Conservation (phyloP, 2,113 vertebrate genomes). For the Brachypteracias leptosomus region DNA sequence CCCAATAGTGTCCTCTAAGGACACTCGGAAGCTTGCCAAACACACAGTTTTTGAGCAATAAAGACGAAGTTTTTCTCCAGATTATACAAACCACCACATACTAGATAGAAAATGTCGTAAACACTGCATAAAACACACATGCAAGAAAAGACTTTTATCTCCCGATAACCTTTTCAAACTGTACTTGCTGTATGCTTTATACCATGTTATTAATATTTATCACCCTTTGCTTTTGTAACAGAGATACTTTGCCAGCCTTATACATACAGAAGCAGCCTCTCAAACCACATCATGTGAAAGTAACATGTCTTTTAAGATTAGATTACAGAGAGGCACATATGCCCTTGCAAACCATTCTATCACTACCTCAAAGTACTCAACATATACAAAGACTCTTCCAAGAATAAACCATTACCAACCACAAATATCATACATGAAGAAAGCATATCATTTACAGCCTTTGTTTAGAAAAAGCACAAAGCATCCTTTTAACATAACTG, state of each 20-base stretch:
- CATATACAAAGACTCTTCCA: slow-evolving; percentile 52
- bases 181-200: neutral
- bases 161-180: neutral
- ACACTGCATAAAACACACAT: neutral
- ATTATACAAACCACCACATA: neutral
- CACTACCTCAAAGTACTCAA: slow-evolving; percentile 25
- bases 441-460: slow-evolving; percentile 6
- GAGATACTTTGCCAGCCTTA: neutral
- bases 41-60: neutral
- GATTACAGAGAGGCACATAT: slow-evolving; percentile 64
- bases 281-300: slow-evolving; percentile 44
- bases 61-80: neutral
- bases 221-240: neutral
- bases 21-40: neutral
- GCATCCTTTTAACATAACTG: neutral
- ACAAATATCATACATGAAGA: slow-evolving; percentile 3
- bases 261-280: neutral
- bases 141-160: neutral
- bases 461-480: slow-evolving; percentile 1
- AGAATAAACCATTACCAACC: slow-evolving; percentile 63
- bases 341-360: slow-evolving; percentile 36
- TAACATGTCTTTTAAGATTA: slow-evolving; percentile 43
- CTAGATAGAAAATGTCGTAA: neutral
- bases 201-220: neutral
- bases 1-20: neutral